phyloP scores from a whole-genome alignment of 1,140 invertebrate genomes.

The Tetramorium alpestre region DNA sequence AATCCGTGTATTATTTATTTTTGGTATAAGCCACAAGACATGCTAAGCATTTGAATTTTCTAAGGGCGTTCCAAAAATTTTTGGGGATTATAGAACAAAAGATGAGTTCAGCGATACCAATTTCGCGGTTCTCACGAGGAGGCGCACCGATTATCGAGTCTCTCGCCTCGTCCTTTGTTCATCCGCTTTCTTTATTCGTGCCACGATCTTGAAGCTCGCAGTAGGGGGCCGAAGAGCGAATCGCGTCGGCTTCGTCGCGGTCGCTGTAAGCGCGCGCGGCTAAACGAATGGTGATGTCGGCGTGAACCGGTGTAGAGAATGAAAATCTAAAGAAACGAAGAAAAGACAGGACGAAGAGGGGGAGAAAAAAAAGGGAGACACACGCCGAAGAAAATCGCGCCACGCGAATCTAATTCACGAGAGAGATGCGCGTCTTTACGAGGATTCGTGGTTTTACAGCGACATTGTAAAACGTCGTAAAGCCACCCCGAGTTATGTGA shows the following conservation, averaged over 20 bases:
- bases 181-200: slow-evolving; percentile 42
- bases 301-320: background rate
- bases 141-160: slow-evolving; percentile 44
- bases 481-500: slow-evolving; percentile 67
- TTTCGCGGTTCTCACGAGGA: slow-evolving; percentile 26
- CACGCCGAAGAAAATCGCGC: slow-evolving; percentile 2
- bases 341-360: background rate
- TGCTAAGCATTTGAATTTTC: background rate
- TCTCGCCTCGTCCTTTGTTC: slow-evolving; percentile 47
- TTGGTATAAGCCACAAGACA: background rate
- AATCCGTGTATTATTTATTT: background rate
- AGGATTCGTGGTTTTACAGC: slow-evolving; percentile 43
- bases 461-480: slow-evolving; percentile 58
- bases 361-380: background rate
- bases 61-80: background rate
- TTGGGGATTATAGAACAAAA: background rate
- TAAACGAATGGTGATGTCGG: slow-evolving; percentile 43
- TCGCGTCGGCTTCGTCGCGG: slow-evolving; percentile 35
- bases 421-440: slow-evolving; percentile 57
- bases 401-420: slow-evolving; percentile 60
- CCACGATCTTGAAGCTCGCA: slow-evolving; percentile 39
- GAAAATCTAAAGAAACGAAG: slow-evolving; percentile 41
- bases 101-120: background rate
- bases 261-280: slow-evolving; percentile 29
- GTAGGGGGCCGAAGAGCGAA: slow-evolving; percentile 40